Evolutionary conservation across 2,888 invertebrate genomes (phyloP).

Genomic region (Orchestes rusci): DNA sequence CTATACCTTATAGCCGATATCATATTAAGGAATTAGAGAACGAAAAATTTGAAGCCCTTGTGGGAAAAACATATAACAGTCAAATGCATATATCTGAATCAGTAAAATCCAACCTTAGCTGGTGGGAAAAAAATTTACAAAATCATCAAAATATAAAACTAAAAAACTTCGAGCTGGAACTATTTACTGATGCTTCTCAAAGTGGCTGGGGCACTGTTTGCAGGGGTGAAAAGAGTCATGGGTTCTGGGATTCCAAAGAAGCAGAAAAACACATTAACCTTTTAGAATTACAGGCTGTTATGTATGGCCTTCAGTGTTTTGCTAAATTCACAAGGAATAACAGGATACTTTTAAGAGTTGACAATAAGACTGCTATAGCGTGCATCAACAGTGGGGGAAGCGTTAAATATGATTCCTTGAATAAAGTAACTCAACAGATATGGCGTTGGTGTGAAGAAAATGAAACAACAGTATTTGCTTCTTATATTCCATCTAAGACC

Average conservation of each 20-base stretch:
- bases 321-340: slow-evolving; percentile 5
- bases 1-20: too few species aligned
- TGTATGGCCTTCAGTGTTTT: slow-evolving; percentile 13
- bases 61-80: too few species aligned
- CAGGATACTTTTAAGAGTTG: slow-evolving; percentile 2
- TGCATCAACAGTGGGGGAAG: slow-evolving; percentile 3
- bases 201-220: slow-evolving; percentile 11
- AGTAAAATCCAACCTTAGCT: too few species aligned
- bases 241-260: slow-evolving; percentile 14
- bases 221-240: slow-evolving; percentile 3
- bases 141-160: slow-evolving; percentile 8
- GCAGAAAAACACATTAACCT: slow-evolving; percentile 10
- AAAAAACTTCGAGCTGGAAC: slow-evolving; percentile 6
- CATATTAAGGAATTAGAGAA: too few species aligned
- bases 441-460: background rate
- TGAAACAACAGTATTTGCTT: background rate
- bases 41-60: background rate
- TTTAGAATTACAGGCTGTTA: slow-evolving; percentile 14
- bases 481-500: slow-evolving; percentile 4
- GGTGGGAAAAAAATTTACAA: slow-evolving; percentile 9
- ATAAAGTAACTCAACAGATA: background rate
- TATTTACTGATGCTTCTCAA: slow-evolving; percentile 14
- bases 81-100: too few species aligned
- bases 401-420: background rate
- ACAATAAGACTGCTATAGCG: slow-evolving; percentile 4